Evolutionary conservation across 2,888 invertebrate genomes (phyloP), one percentile per base, ranked within the genome.

Genomic region (Drosophila siamana): DNA sequence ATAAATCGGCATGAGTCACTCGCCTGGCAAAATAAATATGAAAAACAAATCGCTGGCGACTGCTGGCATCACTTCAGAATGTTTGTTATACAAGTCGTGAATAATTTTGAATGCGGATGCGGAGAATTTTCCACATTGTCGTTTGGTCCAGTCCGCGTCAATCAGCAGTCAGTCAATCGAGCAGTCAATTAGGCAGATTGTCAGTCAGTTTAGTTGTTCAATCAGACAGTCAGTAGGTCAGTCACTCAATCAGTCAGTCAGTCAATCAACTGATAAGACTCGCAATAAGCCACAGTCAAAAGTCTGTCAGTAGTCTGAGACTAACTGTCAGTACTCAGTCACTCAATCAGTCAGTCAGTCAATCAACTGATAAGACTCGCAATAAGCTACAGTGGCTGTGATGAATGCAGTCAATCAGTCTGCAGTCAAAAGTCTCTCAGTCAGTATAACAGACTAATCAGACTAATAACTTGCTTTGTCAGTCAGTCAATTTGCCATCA

Each of bases 1-100:
- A 52, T 52, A 40, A 13, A 28, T 4, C 15, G 6, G 24, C 40
- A 30, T 54, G 52, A 54, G n/a, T 54, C 41, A 54, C 6, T 5
- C 3, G 8, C 8, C 7, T 38, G 19, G 33, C 7, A 8, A 15
- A n/a, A 40, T 9, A 38, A 11, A 38, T 15, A 5, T 2, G 4
- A 16, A 40, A 13, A n/a, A n/a, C 15, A 48, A 33, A n/a, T 5
- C 8, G 6, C 15, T 44, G 0, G n/a, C 7, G 26, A 22, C 33
- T 11, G 33, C 9, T 5, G 46, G 15, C 46, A 28, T 11, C 9
- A 11, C 30, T 47, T 30, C 15, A 11, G 4, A 51, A 15, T 9
- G 19, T 13, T 24, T 36, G 13, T 52, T 52, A n/a, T 51, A 24
- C 9, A 51, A 38, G 24, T 11, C 33, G 11, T 28, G 28, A 28